Percentiles rank a stretch among this genome's conserved stretches.
Evolutionary conservation across 2,888 invertebrate genomes (phyloP).

Genomic region (Ptilodon capucinus): DNA sequence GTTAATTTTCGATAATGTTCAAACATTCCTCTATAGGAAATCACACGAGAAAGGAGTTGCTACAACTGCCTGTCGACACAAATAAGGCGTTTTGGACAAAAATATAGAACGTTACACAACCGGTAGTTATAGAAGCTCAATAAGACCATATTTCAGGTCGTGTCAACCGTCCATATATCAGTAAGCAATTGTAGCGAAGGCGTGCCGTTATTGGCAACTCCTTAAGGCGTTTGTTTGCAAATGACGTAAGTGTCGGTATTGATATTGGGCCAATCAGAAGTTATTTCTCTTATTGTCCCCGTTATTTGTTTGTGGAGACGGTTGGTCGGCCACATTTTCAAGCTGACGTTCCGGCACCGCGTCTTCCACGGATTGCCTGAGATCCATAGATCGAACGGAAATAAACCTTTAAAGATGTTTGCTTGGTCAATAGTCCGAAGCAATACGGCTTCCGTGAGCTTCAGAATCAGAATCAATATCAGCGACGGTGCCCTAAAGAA

Average conservation of each 20-base stretch:
- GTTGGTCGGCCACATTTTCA: constrained; percentile 26
- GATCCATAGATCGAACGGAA: constrained; percentile 44
- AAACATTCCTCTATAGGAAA: constrained; percentile 26
- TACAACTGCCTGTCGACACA: constrained; percentile 1
- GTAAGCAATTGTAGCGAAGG: constrained; percentile 12
- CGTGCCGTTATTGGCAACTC: constrained; percentile 28
- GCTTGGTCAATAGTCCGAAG: constrained; percentile 22
- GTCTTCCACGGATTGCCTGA: constrained; percentile 55
- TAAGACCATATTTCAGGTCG: not conserved
- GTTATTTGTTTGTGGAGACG: constrained; percentile 31
- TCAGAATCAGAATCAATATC: not conserved
- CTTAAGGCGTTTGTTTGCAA: constrained; percentile 16
- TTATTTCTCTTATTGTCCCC: constrained; percentile 6
- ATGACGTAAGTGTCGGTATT: constrained; percentile 6
- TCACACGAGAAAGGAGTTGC: constrained; percentile 17
- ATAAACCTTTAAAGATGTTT: constrained; percentile 26
- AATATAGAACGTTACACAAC: not conserved
- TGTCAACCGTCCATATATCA: not conserved
- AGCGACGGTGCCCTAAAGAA: no score
- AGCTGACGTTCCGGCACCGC: constrained; percentile 34
- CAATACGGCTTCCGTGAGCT: constrained; percentile 6
- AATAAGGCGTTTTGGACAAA: not conserved
- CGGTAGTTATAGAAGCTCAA: not conserved
- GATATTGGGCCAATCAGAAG: constrained; percentile 21
- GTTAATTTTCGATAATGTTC: constrained; percentile 7